Evolutionary conservation across 2,888 invertebrate genomes (phyloP).

Genomic region (Ophion obscuratus): DNA sequence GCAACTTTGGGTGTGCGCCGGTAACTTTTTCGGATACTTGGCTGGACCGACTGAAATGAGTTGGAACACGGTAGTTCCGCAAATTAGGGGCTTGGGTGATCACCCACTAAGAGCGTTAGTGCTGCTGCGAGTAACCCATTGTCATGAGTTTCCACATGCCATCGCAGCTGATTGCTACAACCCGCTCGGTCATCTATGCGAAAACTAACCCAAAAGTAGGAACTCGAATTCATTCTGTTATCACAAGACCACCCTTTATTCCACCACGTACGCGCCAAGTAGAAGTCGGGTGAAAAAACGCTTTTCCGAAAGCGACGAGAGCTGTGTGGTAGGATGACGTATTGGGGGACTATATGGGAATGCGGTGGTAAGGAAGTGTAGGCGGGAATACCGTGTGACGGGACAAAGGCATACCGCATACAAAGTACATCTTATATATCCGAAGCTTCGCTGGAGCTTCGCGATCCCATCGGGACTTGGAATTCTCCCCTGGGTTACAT

Average conservation of each 20-base stretch:
- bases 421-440: constrained; percentile 24
- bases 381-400: constrained; percentile 3
- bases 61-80: not conserved
- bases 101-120: not conserved
- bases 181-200: not conserved
- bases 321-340: not conserved
- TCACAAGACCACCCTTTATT: not conserved
- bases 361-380: constrained; percentile 10
- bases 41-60: not conserved
- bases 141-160: not conserved
- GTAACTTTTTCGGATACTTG: not conserved
- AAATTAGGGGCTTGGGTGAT: not conserved
- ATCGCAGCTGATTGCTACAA: not conserved
- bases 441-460: constrained; percentile 15
- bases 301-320: constrained; percentile 7
- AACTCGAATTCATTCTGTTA: not conserved
- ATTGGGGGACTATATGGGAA: constrained; percentile 3
- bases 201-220: not conserved
- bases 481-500: constrained; percentile 29
- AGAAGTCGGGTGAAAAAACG: not conserved
- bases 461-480: constrained; percentile 24
- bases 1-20: not conserved
- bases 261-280: not conserved
- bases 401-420: constrained; percentile 6
- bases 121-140: not conserved